phyloP scores from a whole-genome alignment of 2,797 vertebrate species.

The Melanotaenia nigrans region DNA sequence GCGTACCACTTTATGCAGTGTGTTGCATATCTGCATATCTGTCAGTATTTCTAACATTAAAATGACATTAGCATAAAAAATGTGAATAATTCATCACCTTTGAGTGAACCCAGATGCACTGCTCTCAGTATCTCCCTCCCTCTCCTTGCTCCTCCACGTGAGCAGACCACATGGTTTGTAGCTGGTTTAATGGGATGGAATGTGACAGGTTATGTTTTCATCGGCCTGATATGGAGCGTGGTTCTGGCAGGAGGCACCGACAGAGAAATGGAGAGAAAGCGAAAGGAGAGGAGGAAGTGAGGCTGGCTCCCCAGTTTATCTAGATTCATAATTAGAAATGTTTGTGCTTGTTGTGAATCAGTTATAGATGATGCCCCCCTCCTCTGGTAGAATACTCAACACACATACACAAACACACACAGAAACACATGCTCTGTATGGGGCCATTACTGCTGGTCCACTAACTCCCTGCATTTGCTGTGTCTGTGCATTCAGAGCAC shows the following conservation, averaged over 20 bases:
- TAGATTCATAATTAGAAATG: conserved; percentile 77
- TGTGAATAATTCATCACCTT: conserved; percentile 86
- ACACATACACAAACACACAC: conserved; percentile 44
- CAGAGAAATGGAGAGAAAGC: conserved; percentile 36
- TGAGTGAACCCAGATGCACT: conserved; percentile 82
- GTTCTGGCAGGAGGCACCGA: conserved; percentile 61
- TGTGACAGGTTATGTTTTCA: conserved; percentile 85
- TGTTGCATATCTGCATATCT: conserved; percentile 68
- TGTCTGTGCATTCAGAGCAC: conserved; percentile 78
- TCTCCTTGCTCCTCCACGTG: conserved; percentile 71
- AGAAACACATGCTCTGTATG: conserved; percentile 72
- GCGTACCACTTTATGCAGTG: conserved; percentile 37
- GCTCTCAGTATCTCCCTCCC: conserved; percentile 57
- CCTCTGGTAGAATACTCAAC: conserved; percentile 20
- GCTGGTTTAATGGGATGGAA: conserved; percentile 89
- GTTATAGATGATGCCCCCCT: conserved; percentile 70
- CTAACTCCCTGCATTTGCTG: conserved; percentile 75
- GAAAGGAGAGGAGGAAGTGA: conserved; percentile 29
- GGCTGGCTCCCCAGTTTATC: conserved; percentile 55
- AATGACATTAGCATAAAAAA: conserved; percentile 86
- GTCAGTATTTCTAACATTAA: conserved; percentile 77
- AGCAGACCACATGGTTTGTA: conserved; percentile 81
- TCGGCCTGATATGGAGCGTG: conserved; percentile 79
- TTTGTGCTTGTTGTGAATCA: conserved; percentile 75
- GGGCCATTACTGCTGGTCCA: conserved; percentile 76